A percentile compares a stretch with the other conserved stretches of the same genome.
Evolutionary conservation across 2,113 vertebrate species (phyloP).

Genomic region (human): GRCh38 chrX:39172001-39172500

Average conservation of each 20-base stretch:
- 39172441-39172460: constrained; percentile 6
- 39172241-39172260: neutral
- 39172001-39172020: neutral
- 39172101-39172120: neutral
- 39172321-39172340: neutral
- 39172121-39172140: neutral
- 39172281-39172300: neutral
- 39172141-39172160: neutral
- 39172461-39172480: neutral
- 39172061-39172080: neutral
- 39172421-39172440: neutral
- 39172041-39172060: neutral
- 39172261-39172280: neutral
- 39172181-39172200: neutral
- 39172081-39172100: neutral
- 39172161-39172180: neutral
- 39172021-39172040: neutral
- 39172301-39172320: neutral
- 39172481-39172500: neutral
- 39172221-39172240: neutral
- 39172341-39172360: neutral
- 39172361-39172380: neutral
- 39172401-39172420: neutral
- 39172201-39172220: neutral
- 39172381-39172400: neutral